Base-by-base conservation (phyloP, 2,113 vertebrate species). In the Pampusana beccarii region DNA sequence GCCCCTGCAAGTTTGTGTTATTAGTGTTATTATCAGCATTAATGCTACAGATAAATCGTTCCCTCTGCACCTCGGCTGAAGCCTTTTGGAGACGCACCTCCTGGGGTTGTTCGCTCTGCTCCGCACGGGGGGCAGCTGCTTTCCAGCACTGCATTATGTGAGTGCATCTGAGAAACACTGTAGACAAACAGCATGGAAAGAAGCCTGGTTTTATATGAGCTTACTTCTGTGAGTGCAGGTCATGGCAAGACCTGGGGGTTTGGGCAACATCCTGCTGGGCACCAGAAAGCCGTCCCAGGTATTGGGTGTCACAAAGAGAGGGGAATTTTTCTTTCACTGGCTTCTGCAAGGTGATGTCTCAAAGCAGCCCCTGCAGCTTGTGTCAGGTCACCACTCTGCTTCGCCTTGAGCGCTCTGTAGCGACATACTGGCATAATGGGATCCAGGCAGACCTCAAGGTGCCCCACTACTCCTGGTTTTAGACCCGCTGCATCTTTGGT, bases 381-480 rank as follows among this genome's bases (percentile, higher is more conserved):
- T 5, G 1, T 38, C 82, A 42, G 58, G 13, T 38, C 57, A 62
- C 25, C 57, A 53, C 8, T 11, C 29, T 65, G 21, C 56, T 42
- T 81, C 0, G 0, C 21, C 31, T 48, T 51, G 34, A 34, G 34
- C 1, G 0, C 54, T 31, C 62, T 29, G 33, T 38, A 92, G 60
- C 36, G 13, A 25, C 0, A 0, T 34, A 1, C 74, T 16, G n/a
- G 40, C 44, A 46, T 46, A 46, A 46, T 46, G 44, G 18, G 29
- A 79, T 26, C 46, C 61, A n/a, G 51, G n/a, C 33, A 66, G 24
- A 14, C 14, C 46, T 62, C 24, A 4, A 40, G 31, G 9, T 64
- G 42, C 20, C 24, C 10, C 56, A 4, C 44, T 34, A 23, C 5
- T 25, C 65, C 42, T 23, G 1, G 6, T 36, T 69, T 53, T 3